Conservation (phyloP, 2,888 invertebrate species). For the Polietes domitor region DNA sequence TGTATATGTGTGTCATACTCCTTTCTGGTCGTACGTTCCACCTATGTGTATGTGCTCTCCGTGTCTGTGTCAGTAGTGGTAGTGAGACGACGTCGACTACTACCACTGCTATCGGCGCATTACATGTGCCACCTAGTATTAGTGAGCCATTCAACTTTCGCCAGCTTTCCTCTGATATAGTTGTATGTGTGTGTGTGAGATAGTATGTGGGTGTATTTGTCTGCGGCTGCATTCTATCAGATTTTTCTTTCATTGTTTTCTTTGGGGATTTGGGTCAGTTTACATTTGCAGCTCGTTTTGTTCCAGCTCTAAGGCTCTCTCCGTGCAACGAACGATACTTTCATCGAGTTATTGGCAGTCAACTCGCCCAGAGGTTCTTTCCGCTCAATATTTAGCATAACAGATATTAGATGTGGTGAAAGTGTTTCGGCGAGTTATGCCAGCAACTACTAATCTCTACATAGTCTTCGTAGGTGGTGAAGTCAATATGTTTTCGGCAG, state of each 20-base stretch:
- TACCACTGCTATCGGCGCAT: background rate
- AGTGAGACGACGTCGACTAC: too few relatives aligned
- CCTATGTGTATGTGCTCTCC: background rate
- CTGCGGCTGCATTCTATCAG: conserved; percentile 51
- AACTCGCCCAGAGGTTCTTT: background rate
- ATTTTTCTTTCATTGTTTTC: conserved; percentile 55
- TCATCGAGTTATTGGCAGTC: conserved; percentile 31
- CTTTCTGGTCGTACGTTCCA: too few relatives aligned
- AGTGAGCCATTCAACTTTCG: conserved; percentile 42
- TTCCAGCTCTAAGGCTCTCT: background rate
- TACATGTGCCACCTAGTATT: background rate
- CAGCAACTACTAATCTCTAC: background rate
- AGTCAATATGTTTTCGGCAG: conserved; percentile 12
- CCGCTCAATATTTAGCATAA: conserved; percentile 17
- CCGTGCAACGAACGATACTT: background rate
- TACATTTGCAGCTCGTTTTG: conserved; percentile 42
- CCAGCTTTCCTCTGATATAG: background rate
- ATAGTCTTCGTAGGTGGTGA: background rate
- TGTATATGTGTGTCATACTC: background rate
- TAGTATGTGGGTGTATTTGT: conserved; percentile 10
- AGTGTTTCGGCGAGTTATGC: conserved; percentile 18
- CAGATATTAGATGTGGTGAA: conserved; percentile 12
- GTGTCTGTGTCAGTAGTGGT: conserved; percentile 20
- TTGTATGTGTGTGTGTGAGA: conserved; percentile 21
- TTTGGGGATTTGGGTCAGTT: conserved; percentile 67